Evolutionary conservation across 2,797 vertebrate species (phyloP).

Genomic region (Syndactyla subalaris): DNA sequence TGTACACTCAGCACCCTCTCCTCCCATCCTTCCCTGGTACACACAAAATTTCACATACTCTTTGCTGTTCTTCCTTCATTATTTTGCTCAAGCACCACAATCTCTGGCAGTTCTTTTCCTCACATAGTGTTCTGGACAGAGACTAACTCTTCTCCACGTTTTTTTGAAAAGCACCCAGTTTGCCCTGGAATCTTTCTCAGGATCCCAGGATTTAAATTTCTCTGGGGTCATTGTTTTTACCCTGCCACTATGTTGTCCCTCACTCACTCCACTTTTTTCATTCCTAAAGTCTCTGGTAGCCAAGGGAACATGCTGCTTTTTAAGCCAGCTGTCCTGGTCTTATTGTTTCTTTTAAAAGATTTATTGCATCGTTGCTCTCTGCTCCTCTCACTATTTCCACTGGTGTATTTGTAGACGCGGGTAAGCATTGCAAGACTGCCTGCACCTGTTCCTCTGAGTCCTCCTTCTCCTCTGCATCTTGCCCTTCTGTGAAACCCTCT

Average conservation of each 20-base stretch:
- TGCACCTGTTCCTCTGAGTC: conserved; percentile 59
- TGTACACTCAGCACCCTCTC: background rate
- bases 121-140: background rate
- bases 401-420: conserved; percentile 35
- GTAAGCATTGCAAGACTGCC: conserved; percentile 25
- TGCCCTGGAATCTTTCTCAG: background rate
- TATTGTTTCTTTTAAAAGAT: conserved; percentile 72
- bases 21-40: background rate
- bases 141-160: background rate
- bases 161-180: background rate
- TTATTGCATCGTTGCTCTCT: conserved; percentile 57
- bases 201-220: background rate
- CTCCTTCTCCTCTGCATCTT: conserved; percentile 49
- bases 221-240: background rate
- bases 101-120: background rate
- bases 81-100: background rate
- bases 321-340: conserved; percentile 50
- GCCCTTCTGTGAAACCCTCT: conserved; percentile 42
- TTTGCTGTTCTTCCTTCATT: background rate
- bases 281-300: conserved; percentile 33
- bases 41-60: background rate
- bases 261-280: background rate
- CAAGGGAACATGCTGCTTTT: conserved; percentile 50
- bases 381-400: conserved; percentile 63
- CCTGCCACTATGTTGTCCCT: background rate